Evolutionary conservation across 2,888 invertebrate species (phyloP).

Genomic region (Athalia rosae): DNA sequence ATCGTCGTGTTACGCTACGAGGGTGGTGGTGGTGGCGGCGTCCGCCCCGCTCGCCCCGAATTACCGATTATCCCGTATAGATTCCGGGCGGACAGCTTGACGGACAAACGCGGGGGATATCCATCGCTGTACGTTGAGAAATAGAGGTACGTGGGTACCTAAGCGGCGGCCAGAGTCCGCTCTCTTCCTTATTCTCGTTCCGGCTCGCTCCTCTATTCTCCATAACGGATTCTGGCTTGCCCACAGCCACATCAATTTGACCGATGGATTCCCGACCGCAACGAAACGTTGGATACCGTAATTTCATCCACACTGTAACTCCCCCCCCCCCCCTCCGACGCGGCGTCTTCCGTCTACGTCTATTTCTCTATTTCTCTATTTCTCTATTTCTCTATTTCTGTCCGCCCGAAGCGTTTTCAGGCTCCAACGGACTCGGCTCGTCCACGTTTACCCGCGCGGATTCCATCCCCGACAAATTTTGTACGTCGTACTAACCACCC

Average conservation of each 20-base stretch:
- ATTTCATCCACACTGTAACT: slow-evolving; percentile 29
- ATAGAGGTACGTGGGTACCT: slow-evolving; percentile 2
- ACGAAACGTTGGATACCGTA: slow-evolving; percentile 55
- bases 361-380: background rate
- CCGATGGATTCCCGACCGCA: slow-evolving; percentile 58
- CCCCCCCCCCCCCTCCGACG: background rate
- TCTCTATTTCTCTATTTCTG: background rate
- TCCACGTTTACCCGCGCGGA: slow-evolving; percentile 12
- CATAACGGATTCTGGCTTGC: slow-evolving; percentile 29
- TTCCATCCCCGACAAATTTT: slow-evolving; percentile 20
- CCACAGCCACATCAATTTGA: slow-evolving; percentile 57
- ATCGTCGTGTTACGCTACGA: too few species aligned
- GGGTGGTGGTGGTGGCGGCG: too few species aligned
- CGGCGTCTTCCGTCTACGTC: background rate
- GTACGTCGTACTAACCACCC: too few species aligned
- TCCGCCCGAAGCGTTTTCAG: background rate
- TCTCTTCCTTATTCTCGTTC: too few species aligned
- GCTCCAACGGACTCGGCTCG: slow-evolving; percentile 29
- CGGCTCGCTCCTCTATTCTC: background rate
- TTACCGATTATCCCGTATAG: background rate
- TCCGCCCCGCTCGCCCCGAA: too few species aligned
- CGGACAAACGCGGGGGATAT: slow-evolving; percentile 25
- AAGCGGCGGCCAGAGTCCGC: too few species aligned
- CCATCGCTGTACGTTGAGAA: slow-evolving; percentile 26
- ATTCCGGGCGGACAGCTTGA: background rate